phyloP scores from a whole-genome alignment of 1,140 invertebrate genomes.

The Megathymus violae region DNA sequence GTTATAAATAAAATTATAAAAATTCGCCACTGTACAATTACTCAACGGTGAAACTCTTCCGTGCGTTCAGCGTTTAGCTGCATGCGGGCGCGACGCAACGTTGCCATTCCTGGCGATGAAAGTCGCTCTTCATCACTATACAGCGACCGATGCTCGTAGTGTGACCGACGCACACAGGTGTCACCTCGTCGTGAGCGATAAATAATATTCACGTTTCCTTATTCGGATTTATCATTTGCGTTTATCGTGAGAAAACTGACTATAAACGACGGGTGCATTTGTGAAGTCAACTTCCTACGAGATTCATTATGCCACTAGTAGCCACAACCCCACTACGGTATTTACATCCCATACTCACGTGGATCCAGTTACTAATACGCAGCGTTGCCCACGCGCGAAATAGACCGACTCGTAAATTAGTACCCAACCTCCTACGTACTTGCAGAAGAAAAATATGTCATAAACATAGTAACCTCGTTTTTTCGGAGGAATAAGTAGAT shows the following conservation, averaged over 20 bases:
- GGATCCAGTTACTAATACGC: constrained; percentile 24
- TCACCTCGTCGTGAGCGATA: constrained; percentile 11
- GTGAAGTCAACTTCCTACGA: constrained; percentile 30
- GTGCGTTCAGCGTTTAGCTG: constrained; percentile 51
- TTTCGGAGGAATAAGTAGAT: not conserved
- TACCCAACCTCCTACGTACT: constrained; percentile 6
- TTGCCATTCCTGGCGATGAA: constrained; percentile 79
- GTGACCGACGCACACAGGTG: constrained; percentile 35
- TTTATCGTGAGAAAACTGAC: constrained; percentile 34
- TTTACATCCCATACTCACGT: constrained; percentile 14
- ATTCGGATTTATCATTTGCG: constrained; percentile 27
- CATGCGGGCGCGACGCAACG: constrained; percentile 63
- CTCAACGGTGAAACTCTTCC: constrained; percentile 67
- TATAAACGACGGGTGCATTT: constrained; percentile 35
- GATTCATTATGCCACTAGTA: constrained; percentile 14
- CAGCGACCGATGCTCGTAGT: constrained; percentile 36
- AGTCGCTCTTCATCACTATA: constrained; percentile 61
- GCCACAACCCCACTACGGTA: constrained; percentile 8
- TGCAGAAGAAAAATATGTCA: constrained; percentile 16
- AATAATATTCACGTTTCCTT: constrained; percentile 33
- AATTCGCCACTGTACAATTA: constrained; percentile 50
- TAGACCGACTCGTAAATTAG: constrained; percentile 23
- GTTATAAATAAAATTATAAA: constrained; percentile 42
- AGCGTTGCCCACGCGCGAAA: constrained; percentile 11
- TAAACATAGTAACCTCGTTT: constrained; percentile 14